Conservation (phyloP, 35 echinoderm and acorn worm genomes). For the Amphiura filiformis region DNA sequence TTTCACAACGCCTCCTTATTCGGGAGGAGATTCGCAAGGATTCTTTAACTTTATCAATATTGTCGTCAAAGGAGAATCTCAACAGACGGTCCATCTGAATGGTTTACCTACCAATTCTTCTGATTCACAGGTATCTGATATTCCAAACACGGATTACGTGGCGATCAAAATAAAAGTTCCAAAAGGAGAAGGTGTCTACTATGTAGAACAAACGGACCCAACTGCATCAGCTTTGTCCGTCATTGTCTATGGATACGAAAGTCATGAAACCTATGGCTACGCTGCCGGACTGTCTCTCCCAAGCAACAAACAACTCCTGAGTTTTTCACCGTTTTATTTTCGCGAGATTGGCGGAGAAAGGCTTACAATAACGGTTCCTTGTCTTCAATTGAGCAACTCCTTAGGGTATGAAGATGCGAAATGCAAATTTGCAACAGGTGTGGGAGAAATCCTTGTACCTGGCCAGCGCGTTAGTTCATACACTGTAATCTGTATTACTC, state of each 20-base stretch:
- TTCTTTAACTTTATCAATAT: slow-evolving; percentile 67
- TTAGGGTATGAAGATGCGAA: neutral
- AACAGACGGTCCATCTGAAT: slow-evolving; percentile 31
- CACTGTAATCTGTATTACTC: slow-evolving; percentile 43
- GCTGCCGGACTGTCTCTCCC: slow-evolving; percentile 56
- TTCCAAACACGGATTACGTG: slow-evolving; percentile 35
- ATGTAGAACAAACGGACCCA: slow-evolving; percentile 39
- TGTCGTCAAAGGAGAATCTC: slow-evolving; percentile 35
- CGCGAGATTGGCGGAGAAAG: slow-evolving; percentile 58
- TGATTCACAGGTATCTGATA: neutral
- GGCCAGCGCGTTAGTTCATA: neutral
- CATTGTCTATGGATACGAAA: slow-evolving; percentile 58
- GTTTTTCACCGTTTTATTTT: slow-evolving; percentile 39
- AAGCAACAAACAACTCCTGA: slow-evolving; percentile 38
- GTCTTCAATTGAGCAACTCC: neutral
- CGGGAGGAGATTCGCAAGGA: slow-evolving; percentile 20
- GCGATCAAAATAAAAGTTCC: slow-evolving; percentile 46
- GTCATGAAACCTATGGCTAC: slow-evolving; percentile 56
- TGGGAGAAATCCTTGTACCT: neutral
- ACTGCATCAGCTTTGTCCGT: slow-evolving; percentile 47
- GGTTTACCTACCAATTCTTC: neutral
- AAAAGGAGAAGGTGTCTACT: slow-evolving; percentile 57
- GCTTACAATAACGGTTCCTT: slow-evolving; percentile 50
- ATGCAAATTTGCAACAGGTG: slow-evolving; percentile 30
- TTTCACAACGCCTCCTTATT: slow-evolving; percentile 43